Evolutionary conservation across 2,797 vertebrate genomes (phyloP), one percentile per base, ranked within the genome.

Genomic region (Danio tinwini): DNA sequence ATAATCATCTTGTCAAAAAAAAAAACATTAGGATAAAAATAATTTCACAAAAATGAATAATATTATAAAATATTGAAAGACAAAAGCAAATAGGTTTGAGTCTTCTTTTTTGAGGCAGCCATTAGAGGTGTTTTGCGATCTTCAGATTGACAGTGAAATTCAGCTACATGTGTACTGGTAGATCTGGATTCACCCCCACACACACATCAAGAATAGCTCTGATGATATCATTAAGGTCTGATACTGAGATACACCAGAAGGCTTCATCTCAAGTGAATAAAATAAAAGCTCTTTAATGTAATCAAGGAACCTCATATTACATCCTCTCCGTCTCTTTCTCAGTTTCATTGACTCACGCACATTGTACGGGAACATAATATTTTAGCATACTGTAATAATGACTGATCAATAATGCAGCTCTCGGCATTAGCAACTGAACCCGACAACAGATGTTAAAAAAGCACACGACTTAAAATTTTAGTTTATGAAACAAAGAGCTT

Each of bases 261-360:
- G 92, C 91, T 90, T 91, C 89, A 86, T 91, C 91, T 93, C 93
- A 71, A 90, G 92, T 91, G 91, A 84, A 88, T 91, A 89, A 91
- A 87, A 85, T 85, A 88, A 91, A 90, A 89, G 91, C 89, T 90
- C 90, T 92, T 93, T 94, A 94, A 94, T 93, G 92, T 90, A 91
- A 93, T 93, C 93, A 94, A 91, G 93, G 91, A 94, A 90, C 90
- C 92, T 95, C 92, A 90, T 90, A 91, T 94, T 94, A 93, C 93
- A 85, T 70, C 39, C 83, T 53, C 85, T 76, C 74, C n/a, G 56
- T 77, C 63, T 78, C 61, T 80, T 62, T 72, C 68, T 77, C 68
- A 58, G 68, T 78, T 76, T 65, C 69, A 83, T 29, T 72, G 70
- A 79, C 82, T 79, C 75, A 74, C 68, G 68, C 77, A 82, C 80